Evolutionary conservation across 2,797 vertebrate genomes (phyloP).

Genomic region (Betta splendens): DNA sequence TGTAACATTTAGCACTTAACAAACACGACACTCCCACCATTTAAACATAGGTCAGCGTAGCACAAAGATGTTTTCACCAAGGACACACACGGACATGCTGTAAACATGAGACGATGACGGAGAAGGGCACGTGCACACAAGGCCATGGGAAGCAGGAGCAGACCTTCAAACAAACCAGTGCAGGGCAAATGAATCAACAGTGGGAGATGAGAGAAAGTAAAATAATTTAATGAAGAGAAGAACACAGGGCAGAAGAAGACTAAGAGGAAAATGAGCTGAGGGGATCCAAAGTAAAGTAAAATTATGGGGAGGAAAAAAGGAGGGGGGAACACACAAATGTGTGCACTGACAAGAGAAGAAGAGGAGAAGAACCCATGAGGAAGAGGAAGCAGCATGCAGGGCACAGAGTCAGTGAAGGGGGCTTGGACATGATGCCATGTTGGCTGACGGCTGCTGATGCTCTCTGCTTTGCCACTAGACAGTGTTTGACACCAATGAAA

Average conservation of each 20-base stretch:
- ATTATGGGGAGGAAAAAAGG: neutral
- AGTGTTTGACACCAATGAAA: conserved; percentile 76
- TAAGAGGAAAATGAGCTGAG: neutral
- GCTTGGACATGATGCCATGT: conserved; percentile 57
- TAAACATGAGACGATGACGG: conserved; percentile 14
- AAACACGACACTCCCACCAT: conserved; percentile 58
- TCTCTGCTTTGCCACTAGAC: conserved; percentile 62
- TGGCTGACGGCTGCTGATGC: conserved; percentile 61
- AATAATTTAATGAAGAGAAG: too few species aligned
- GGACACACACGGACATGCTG: conserved; percentile 41
- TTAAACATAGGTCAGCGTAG: conserved; percentile 65
- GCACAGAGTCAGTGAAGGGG: conserved; percentile 34
- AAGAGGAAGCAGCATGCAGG: conserved; percentile 2
- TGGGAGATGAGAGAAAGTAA: neutral
- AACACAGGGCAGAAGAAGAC: neutral
- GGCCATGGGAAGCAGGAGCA: too few species aligned
- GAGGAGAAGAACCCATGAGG: too few species aligned
- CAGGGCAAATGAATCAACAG: conserved; percentile 6
- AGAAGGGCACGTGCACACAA: conserved; percentile 9
- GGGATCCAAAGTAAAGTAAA: too few species aligned
- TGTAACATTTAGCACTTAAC: conserved; percentile 69
- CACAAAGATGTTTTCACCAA: conserved; percentile 62
- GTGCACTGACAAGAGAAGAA: neutral
- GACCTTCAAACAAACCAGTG: too few species aligned
- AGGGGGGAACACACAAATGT: too few species aligned